Percentiles rank a stretch among this genome's conserved stretches.
These are phyloP conservation scores for Cordilura impudica DNA, from an alignment of 2,888 invertebrate species.

Conservation along the genomic window DNA sequence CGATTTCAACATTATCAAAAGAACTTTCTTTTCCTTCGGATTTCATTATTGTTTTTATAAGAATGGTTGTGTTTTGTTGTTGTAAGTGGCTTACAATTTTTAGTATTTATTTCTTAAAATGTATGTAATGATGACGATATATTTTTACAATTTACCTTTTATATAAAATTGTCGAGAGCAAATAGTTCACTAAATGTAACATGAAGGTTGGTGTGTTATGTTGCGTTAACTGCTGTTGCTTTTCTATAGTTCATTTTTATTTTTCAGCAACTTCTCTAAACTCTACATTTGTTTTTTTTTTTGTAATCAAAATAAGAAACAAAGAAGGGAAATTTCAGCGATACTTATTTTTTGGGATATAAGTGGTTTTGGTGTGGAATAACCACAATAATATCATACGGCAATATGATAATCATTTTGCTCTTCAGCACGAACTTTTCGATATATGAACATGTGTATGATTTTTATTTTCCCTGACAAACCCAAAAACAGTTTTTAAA, in stretches of 20 bases:
- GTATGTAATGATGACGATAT: too few species aligned
- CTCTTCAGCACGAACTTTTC: too few species aligned
- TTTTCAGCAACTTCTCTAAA: background rate
- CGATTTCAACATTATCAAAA: background rate
- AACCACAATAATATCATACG: too few species aligned
- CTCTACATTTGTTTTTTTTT: too few species aligned
- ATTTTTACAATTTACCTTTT: too few species aligned
- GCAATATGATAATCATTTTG: too few species aligned
- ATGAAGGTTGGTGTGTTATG: constrained; percentile 22
- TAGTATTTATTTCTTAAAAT: constrained; percentile 7
- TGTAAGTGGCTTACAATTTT: constrained; percentile 4
- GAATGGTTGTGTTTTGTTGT: background rate
- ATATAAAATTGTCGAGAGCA: constrained; percentile 8
- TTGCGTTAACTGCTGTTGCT: background rate
- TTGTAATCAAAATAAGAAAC: background rate
- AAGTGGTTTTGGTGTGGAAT: too few species aligned
- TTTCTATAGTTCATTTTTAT: background rate
- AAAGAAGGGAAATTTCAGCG: background rate
- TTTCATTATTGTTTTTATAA: background rate
- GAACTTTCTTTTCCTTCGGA: background rate
- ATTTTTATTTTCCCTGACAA: too few species aligned
- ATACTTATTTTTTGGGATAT: constrained; percentile 45
- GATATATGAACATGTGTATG: too few species aligned
- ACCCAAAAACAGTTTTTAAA: too few species aligned
- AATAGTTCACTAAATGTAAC: constrained; percentile 33